Conservation (phyloP, 2,888 invertebrate species). For the Tromatobia lineatoria region DNA sequence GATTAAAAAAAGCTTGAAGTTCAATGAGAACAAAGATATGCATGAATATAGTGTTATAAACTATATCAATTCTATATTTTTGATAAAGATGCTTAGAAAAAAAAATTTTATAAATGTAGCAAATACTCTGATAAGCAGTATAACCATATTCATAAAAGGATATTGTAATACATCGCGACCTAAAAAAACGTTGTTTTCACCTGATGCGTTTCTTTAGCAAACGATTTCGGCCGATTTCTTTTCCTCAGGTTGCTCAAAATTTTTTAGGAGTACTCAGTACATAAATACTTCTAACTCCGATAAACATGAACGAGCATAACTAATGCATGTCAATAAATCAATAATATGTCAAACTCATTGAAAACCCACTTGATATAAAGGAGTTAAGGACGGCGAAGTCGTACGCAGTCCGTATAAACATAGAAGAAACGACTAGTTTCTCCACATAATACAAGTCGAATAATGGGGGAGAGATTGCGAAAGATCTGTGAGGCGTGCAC, state of each 20-base stretch:
- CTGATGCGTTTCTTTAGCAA: neutral
- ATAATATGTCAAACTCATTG: neutral
- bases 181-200: neutral
- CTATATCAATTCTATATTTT: too few relatives aligned
- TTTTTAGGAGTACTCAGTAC: neutral
- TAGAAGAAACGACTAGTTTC: slow-evolving; percentile 25
- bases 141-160: too few relatives aligned
- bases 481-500: slow-evolving; percentile 58
- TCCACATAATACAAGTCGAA: slow-evolving; percentile 34
- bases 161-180: too few relatives aligned
- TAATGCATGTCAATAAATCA: neutral
- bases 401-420: neutral
- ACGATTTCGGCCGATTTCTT: neutral
- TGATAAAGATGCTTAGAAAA: too few relatives aligned
- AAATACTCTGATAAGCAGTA: too few relatives aligned
- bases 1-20: too few relatives aligned
- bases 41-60: too few relatives aligned
- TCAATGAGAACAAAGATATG: too few relatives aligned
- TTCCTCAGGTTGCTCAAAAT: neutral
- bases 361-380: neutral
- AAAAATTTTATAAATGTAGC: too few relatives aligned
- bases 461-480: slow-evolving; percentile 35
- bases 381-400: neutral
- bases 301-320: neutral
- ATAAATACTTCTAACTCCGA: neutral